Evolutionary conservation across 2,888 invertebrate genomes (phyloP).

Genomic region (Ormia ochracea): DNA sequence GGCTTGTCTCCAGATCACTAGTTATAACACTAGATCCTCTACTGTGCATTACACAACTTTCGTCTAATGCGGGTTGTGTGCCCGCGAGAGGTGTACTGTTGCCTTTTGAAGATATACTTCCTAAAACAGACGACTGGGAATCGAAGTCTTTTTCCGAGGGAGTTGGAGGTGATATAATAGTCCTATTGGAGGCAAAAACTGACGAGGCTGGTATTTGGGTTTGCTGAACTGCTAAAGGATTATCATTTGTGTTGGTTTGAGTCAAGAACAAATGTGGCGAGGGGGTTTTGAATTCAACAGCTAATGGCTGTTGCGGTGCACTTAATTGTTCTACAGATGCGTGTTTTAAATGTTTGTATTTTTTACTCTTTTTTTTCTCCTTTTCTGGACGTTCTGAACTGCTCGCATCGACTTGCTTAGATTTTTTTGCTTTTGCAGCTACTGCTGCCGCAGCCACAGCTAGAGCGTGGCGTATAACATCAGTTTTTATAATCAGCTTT

Average conservation of each 20-base stretch:
- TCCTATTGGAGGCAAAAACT: constrained; percentile 56
- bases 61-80: constrained; percentile 73
- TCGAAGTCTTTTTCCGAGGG: constrained; percentile 77
- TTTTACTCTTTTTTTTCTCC: constrained; percentile 73
- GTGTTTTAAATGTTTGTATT: constrained; percentile 73
- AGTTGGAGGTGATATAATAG: constrained; percentile 77
- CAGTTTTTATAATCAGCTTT: constrained; percentile 77
- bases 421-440: constrained; percentile 67
- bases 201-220: constrained; percentile 46
- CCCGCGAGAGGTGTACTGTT: constrained; percentile 74
- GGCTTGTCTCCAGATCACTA: constrained; percentile 76
- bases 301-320: constrained; percentile 44
- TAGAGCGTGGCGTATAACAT: constrained; percentile 74
- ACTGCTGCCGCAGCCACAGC: constrained; percentile 75
- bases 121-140: constrained; percentile 76
- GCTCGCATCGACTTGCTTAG: constrained; percentile 46
- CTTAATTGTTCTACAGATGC: constrained; percentile 64
- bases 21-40: constrained; percentile 77
- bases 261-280: constrained; percentile 77
- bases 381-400: constrained; percentile 65
- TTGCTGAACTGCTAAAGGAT: not conserved
- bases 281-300: constrained; percentile 74
- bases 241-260: constrained; percentile 40
- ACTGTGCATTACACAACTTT: constrained; percentile 76
- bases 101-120: constrained; percentile 76